Evolutionary conservation across 2,113 vertebrate genomes (phyloP).

Genomic region (Panurus biarmicus): DNA sequence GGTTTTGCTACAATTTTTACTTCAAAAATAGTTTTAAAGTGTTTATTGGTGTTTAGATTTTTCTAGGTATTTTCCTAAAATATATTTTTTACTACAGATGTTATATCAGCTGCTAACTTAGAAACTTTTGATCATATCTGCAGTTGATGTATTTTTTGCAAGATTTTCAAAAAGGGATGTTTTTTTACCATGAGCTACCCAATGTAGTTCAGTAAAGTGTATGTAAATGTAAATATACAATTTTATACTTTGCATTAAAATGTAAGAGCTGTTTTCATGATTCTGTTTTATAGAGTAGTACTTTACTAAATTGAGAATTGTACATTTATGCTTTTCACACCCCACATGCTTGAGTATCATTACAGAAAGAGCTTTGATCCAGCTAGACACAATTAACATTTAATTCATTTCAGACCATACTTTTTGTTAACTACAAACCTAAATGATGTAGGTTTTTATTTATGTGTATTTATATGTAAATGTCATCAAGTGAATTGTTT

Average conservation of each 20-base stretch:
- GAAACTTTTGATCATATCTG: constrained; percentile 46
- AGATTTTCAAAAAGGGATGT: constrained; percentile 37
- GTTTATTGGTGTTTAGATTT: constrained; percentile 67
- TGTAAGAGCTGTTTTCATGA: constrained; percentile 33
- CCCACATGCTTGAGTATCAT: neutral
- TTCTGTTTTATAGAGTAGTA: constrained; percentile 51
- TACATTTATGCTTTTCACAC: neutral
- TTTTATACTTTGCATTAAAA: constrained; percentile 60
- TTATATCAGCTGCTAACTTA: constrained; percentile 67
- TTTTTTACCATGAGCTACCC: constrained; percentile 45
- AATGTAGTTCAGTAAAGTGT: constrained; percentile 35
- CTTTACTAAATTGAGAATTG: constrained; percentile 8
- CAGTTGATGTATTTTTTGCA: constrained; percentile 59
- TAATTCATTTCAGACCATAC: constrained; percentile 25
- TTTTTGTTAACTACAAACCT: neutral
- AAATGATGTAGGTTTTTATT: constrained; percentile 45
- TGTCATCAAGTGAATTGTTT: constrained; percentile 56
- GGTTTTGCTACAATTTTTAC: constrained; percentile 39
- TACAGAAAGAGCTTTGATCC: neutral
- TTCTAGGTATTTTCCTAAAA: constrained; percentile 72
- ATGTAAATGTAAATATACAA: constrained; percentile 35
- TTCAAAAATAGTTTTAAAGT: constrained; percentile 62
- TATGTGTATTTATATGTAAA: constrained; percentile 65
- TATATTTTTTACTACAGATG: constrained; percentile 75
- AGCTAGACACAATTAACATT: constrained; percentile 11